Conservation (phyloP, 2,888 invertebrate species). For the Apamea anceps region DNA sequence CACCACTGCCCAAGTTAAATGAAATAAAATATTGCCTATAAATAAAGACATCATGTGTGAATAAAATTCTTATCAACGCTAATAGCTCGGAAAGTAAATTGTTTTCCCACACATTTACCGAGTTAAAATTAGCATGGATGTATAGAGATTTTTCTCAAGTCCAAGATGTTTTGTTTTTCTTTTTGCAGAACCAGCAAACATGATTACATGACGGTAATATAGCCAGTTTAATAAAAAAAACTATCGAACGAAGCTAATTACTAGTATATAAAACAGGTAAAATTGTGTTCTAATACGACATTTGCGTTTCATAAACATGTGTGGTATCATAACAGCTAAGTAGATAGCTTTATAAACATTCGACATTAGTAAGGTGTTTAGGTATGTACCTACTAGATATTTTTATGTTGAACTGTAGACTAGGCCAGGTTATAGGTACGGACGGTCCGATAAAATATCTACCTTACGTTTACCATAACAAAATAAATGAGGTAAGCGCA, state of each 20-base stretch:
- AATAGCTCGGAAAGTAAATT: constrained; percentile 16
- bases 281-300: background rate
- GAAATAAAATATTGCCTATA: background rate
- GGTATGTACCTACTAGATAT: background rate
- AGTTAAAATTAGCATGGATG: constrained; percentile 29
- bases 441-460: constrained; percentile 45
- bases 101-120: background rate
- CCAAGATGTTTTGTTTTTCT: constrained; percentile 5
- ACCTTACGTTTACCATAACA: constrained; percentile 28
- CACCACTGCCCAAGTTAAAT: background rate
- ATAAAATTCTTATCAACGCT: background rate
- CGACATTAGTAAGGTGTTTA: background rate
- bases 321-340: background rate
- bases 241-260: background rate
- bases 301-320: background rate
- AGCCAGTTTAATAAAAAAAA: background rate
- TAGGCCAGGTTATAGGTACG: background rate
- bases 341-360: background rate
- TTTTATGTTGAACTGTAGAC: constrained; percentile 22
- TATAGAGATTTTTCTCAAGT: background rate
- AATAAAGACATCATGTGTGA: background rate
- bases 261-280: no score
- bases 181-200: background rate
- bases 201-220: background rate
- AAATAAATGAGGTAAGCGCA: constrained; percentile 71